Evolutionary conservation across 2,888 invertebrate species (phyloP).

Genomic region (Sarcophaga carnaria): DNA sequence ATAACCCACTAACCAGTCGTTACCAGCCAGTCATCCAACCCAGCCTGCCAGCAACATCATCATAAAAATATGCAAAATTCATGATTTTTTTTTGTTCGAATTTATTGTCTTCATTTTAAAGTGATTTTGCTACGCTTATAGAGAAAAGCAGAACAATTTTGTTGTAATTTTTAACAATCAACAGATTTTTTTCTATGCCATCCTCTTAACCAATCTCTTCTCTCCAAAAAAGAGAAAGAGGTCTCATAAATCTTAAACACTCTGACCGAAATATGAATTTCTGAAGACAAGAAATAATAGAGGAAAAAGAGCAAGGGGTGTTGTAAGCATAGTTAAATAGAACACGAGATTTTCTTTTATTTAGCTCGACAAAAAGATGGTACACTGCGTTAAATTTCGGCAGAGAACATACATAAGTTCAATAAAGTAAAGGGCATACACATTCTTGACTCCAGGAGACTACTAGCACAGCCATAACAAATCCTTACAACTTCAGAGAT

Average conservation of each 20-base stretch:
- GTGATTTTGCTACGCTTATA: not conserved
- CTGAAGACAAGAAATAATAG: not conserved
- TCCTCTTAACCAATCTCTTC: not conserved
- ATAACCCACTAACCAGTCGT: conserved; percentile 1
- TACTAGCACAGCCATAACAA: too few species aligned
- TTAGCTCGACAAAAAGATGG: too few species aligned
- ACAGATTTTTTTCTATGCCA: conserved; percentile 31
- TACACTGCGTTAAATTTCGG: too few species aligned
- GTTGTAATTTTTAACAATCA: conserved; percentile 64
- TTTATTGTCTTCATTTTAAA: too few species aligned
- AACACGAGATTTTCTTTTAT: too few species aligned
- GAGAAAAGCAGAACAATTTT: conserved; percentile 47
- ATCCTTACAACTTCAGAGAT: too few species aligned
- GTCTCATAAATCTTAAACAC: not conserved
- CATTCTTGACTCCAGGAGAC: too few species aligned
- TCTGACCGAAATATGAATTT: not conserved
- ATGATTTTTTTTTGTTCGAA: not conserved
- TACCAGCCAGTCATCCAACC: not conserved
- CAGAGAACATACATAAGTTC: too few species aligned
- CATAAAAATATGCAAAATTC: not conserved
- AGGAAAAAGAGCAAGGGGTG: not conserved
- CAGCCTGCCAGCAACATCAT: not conserved
- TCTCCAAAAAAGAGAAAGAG: not conserved
- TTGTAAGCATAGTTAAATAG: not conserved
- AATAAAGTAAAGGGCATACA: too few species aligned